These are phyloP conservation scores for Synanceia verrucosa DNA, from an alignment of 2,797 vertebrate species.

Conservation along the genomic window DNA sequence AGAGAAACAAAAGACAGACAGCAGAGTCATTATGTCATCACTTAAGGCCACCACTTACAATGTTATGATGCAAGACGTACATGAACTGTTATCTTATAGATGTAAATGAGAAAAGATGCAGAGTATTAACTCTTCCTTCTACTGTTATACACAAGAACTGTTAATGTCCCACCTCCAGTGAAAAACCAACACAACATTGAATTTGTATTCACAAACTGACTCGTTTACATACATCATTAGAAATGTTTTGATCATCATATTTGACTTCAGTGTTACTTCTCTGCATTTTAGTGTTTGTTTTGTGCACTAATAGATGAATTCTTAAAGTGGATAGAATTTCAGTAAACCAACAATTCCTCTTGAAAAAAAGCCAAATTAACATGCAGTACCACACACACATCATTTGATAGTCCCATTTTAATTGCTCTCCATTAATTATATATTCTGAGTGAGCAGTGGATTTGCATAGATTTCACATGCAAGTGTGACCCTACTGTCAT, in stretches of 20 bases:
- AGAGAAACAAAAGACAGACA: background rate
- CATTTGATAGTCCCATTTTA: constrained; percentile 67
- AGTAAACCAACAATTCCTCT: constrained; percentile 2
- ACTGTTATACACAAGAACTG: background rate
- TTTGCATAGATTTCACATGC: constrained; percentile 76
- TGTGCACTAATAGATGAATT: background rate
- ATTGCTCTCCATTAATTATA: constrained; percentile 74
- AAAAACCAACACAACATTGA: background rate
- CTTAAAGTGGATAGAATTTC: background rate
- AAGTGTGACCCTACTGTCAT: constrained; percentile 63
- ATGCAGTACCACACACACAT: constrained; percentile 50
- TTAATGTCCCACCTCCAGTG: constrained; percentile 10
- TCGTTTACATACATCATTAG: background rate
- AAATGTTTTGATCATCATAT: constrained; percentile 7
- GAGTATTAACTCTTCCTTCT: background rate
- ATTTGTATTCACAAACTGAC: constrained; percentile 5
- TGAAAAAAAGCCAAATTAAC: constrained; percentile 42
- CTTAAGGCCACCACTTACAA: background rate
- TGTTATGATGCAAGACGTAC: background rate
- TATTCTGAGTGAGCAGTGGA: constrained; percentile 68
- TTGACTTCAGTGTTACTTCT: background rate
- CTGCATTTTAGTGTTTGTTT: background rate
- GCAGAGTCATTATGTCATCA: background rate
- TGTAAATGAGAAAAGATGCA: constrained; percentile 4
- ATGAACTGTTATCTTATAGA: background rate